Evolutionary conservation across 1,140 invertebrate genomes (phyloP), one percentile per base, ranked within the genome.

Genomic region (Hypsibius dujardini): DNA sequence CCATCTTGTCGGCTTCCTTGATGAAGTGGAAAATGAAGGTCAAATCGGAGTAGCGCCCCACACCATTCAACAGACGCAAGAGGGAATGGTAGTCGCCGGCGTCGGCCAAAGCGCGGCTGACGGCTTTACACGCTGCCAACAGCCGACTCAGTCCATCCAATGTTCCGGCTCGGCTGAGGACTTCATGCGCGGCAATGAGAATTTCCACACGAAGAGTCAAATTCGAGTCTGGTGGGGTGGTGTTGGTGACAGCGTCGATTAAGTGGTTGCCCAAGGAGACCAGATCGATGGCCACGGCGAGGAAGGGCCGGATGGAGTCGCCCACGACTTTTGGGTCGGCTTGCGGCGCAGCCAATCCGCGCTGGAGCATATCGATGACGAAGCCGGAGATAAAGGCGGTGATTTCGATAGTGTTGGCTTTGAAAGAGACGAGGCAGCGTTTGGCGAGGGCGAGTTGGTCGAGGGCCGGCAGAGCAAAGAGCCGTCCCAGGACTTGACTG

Each of bases 121-220:
- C 50, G 50, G 7, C n/a, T 56, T 56, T 56, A n/a, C 7, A 7
- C 50, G n/a, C 50, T 56, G 7, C 50, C 7, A 56, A n/a, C n/a
- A 56, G 50, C 7, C 50, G 50, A n/a, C 50, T n/a, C n/a, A 56
- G 50, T 56, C n/a, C n/a, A 56, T 56, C 7, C 50, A n/a, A 56
- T n/a, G 50, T 56, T 56, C n/a, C 50, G 50, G n/a, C n/a, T n/a
- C n/a, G n/a, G n/a, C n/a, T 56, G 50, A 56, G 7, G 50, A 56
- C n/a, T n/a, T 56, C 7, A 56, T 56, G 7, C 7, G 50, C 50
- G 7, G n/a, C n/a, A 7, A 56, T 56, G 50, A 56, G 50, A 7
- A 56, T 56, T 56, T 56, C 50, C 7, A 56, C 50, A 56, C 50
- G 50, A 56, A 56, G 50, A 56, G 7, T 56, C n/a, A n/a, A n/a